Evolutionary conservation across 2,797 vertebrate species (phyloP), one percentile per base, ranked within the genome.

Genomic region (Myiothlypis chrysogaster): DNA sequence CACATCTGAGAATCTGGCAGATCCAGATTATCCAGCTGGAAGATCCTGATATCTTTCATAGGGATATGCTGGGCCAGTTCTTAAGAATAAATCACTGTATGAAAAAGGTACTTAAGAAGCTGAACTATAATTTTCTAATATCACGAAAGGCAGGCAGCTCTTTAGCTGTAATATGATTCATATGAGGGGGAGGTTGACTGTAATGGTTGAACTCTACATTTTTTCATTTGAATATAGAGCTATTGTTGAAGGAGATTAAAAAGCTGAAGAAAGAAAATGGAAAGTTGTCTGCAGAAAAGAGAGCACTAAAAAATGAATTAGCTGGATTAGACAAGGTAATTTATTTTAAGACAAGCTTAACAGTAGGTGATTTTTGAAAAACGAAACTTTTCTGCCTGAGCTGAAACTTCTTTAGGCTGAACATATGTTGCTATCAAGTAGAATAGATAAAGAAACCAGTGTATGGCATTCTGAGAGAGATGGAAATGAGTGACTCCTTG

Each of bases 221-320:
- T 93, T 94, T 87, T 91, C 70, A 63, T 95, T 97, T 91, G 75
- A 93, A 81, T 96, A 41, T 93, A 97, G 97, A 97, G 69, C 93
- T 97, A 41, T 91, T 97, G 86, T 94, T 97, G 92, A 96, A 96
- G 83, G 94, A 97, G 86, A 95, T 97, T 76, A 96, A 97, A 90
- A 96, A 88, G 68, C 95, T 97, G 95, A 97, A 97, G 96, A 97
- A 97, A 79, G 87, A 97, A 95, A 97, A 97, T 69, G 47, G 90
- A 68, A 97, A 94, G 64, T 78, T 97, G 76, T 96, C 96, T 73
- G 41, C 95, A 90, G 97, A 97, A 93, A 97, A 66, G 93, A 94
- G 46, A 93, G 92, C 89, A 50, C 88, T 97, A 65, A 97, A 89
- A 95, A 97, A 93, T 69, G 96, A 97, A 95, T 93, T 97, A 90